Evolutionary conservation across 2,113 vertebrate species (phyloP).

Genomic region (Plotosus lineatus): DNA sequence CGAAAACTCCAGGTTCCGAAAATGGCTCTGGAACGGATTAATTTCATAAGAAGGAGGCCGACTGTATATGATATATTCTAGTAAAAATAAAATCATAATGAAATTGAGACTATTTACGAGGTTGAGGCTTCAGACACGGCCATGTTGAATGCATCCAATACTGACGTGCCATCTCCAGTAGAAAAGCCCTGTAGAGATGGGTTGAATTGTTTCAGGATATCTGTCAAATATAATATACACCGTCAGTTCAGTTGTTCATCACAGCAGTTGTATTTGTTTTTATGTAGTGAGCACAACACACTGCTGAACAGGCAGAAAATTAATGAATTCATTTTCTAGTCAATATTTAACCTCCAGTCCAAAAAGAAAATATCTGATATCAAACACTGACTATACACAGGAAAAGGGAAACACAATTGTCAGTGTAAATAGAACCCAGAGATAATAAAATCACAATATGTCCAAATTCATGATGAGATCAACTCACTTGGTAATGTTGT

Average conservation of each 20-base stretch:
- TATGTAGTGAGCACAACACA: neutral
- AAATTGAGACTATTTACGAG: constrained; percentile 67
- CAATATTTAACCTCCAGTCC: neutral
- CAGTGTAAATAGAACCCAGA: neutral
- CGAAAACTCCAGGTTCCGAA: too few relatives aligned
- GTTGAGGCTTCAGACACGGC: constrained; percentile 73
- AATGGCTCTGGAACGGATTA: too few relatives aligned
- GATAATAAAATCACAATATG: too few relatives aligned
- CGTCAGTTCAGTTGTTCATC: neutral
- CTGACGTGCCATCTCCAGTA: constrained; percentile 55
- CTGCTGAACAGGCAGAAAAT: neutral
- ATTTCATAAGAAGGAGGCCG: too few relatives aligned
- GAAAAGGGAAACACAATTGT: neutral
- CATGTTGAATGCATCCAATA: constrained; percentile 79
- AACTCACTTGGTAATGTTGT: constrained; percentile 91
- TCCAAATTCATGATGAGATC: neutral
- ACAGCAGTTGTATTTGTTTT: neutral
- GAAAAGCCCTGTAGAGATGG: constrained; percentile 81
- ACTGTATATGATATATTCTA: neutral
- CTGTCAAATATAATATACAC: constrained; percentile 63
- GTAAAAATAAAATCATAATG: neutral
- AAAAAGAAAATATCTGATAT: neutral
- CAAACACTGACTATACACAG: neutral
- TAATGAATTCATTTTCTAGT: neutral
- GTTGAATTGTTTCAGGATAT: constrained; percentile 90